Base-by-base conservation (phyloP, 2,888 invertebrate genomes). In the Ametastegia equiseti region DNA sequence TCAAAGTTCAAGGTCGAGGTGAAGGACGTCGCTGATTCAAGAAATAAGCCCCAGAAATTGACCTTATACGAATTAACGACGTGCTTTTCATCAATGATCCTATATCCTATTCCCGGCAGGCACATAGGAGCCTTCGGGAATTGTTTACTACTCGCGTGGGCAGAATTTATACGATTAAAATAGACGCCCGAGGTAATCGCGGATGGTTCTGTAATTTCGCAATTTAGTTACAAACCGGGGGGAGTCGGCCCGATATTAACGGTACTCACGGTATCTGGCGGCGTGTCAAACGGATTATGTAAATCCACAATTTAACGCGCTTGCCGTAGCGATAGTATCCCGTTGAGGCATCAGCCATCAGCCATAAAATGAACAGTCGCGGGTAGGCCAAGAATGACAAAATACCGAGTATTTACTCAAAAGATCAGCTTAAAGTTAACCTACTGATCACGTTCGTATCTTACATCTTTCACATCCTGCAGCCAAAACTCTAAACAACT, bases 231-330 rank as follows among this genome's bases (percentile, higher is more conserved):
- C 50, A 19, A 36, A 36, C 27, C 19, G n/a, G 33, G 54, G 50
- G 33, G n/a, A 45, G 13, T 15, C 30, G 9, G 54, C 33, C 19
- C 33, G 73, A 54, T 47, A 73, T 33, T 23, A 47, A 73, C 33
- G 54, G 9, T 33, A 5, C 73, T 73, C 19, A 73, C 33, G 33
- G 36, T 33, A 73, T 54, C 50, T 73, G 50, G n/a, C 54, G 50
- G 23, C 75, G 54, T 45, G 75, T 75, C 36, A 45, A 30, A 33
- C 36, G 75, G 75, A 75, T 75, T 50, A 75, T 75, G 54, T 33
- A 54, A 75, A 75, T 75, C 75, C 54, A 23, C 9, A 2, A 75
- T 36, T 75, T n/a, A n/a, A 75, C 19, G 36, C 71, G 71, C 71
- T 30, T 27, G 27, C 27, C n/a, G 27, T 71, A 47, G 47, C 15